phyloP scores from a whole-genome alignment of 2,888 invertebrate species.

The Osmoderma eremita region DNA sequence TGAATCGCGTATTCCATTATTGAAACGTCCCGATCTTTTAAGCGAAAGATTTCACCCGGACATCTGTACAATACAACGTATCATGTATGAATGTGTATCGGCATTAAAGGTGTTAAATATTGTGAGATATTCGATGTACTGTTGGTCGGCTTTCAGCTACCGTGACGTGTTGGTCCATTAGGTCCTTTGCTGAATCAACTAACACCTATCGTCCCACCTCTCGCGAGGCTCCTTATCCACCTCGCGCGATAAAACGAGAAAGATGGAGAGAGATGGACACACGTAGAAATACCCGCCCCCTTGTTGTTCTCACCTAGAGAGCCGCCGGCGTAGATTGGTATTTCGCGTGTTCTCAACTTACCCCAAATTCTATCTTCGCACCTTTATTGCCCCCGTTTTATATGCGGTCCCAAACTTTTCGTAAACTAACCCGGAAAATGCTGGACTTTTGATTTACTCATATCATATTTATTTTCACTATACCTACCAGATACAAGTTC shows the following conservation, averaged over 20 bases:
- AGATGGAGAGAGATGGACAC: conserved; percentile 6
- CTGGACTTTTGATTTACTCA: conserved; percentile 6
- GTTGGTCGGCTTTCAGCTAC: conserved; percentile 50
- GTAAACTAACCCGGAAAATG: conserved; percentile 24
- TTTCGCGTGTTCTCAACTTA: conserved; percentile 61
- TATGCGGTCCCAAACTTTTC: conserved; percentile 50
- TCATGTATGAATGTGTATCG: conserved; percentile 37
- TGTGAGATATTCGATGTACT: conserved; percentile 50
- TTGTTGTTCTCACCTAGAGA: conserved; percentile 47
- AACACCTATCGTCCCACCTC: conserved; percentile 52
- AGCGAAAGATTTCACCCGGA: conserved; percentile 17
- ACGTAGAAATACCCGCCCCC: conserved; percentile 39
- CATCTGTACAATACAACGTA: conserved; percentile 36
- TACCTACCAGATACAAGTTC: no score
- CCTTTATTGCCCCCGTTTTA: conserved; percentile 58
- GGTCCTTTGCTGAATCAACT: conserved; percentile 60
- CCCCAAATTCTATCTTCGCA: conserved; percentile 62
- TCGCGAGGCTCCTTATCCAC: conserved; percentile 44
- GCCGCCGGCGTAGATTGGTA: conserved; percentile 62
- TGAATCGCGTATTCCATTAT: conserved; percentile 40
- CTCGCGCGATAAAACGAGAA: conserved; percentile 21
- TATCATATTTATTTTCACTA: no score
- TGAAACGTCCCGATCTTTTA: conserved; percentile 21
- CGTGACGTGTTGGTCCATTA: conserved; percentile 57
- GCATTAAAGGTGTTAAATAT: conserved; percentile 48